phyloP scores from a whole-genome alignment of 2,113 vertebrate genomes.

The Saimiri boliviensis region DNA sequence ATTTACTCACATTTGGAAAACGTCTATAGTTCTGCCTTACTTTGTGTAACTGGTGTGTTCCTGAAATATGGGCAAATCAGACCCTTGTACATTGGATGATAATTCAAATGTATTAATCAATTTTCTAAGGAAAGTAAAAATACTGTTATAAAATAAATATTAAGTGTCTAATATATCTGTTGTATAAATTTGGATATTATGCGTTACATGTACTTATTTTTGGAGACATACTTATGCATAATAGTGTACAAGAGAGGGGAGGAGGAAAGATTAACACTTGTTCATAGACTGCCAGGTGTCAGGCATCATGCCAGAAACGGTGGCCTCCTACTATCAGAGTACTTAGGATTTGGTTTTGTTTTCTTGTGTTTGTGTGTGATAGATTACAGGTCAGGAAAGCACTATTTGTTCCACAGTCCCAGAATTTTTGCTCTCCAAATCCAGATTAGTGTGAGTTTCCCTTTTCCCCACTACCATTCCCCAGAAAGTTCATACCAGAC shows the following conservation, averaged over 20 bases:
- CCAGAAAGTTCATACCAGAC: background rate
- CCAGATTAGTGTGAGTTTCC: background rate
- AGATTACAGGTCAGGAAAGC: background rate
- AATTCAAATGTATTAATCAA: conserved; percentile 30
- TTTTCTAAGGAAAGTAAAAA: conserved; percentile 41
- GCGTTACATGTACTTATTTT: background rate
- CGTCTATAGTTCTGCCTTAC: conserved; percentile 38
- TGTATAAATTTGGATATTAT: background rate
- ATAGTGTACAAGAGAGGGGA: background rate
- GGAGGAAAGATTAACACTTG: background rate
- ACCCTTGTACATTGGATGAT: background rate
- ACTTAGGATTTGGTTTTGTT: background rate
- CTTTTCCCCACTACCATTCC: background rate
- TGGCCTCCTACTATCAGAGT: background rate
- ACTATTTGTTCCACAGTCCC: background rate
- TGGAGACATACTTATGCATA: background rate
- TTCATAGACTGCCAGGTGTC: background rate
- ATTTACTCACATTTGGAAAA: conserved; percentile 73
- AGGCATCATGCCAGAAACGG: background rate
- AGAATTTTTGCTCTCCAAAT: background rate
- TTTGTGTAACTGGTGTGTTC: background rate
- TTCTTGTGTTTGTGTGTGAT: background rate
- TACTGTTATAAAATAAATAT: background rate
- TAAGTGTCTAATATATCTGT: background rate
- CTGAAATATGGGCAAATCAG: conserved; percentile 34